Evolutionary conservation across 2,797 vertebrate genomes (phyloP), one percentile per base, ranked within the genome.

Genomic region (Helarctos malayanus): DNA sequence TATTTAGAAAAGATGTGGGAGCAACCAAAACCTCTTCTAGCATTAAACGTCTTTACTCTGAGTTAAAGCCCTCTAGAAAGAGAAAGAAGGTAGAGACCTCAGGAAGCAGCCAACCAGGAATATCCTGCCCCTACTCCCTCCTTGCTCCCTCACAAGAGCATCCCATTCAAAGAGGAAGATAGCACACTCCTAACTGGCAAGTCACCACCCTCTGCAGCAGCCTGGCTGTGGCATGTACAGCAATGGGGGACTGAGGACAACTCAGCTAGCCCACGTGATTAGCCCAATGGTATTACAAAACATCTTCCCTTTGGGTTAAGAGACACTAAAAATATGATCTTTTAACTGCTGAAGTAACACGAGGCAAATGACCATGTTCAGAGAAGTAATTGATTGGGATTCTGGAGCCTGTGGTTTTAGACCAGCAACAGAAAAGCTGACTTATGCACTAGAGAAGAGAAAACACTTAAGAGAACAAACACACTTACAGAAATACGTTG

Each of bases 381-480:
- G 81, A 95, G 71, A 89, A 88, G 83, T 87, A 95, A 92, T 12
- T 38, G 56, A 79, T 4, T 35, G 79, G 59, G 61, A 86, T 68
- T 78, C 84, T 59, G n/a, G 61, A 65, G 76, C 18, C 84, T 91
- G 94, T 83, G 95, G 93, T 79, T 94, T 92, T 12, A 61, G 41
- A 63, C 47, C 35, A 93, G 63, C 76, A 61, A 81, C 38, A 19
- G 87, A 89, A 95, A 84, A 80, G 68, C 11, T 83, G 96, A 87
- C n/a, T 83, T 38, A 18, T 0, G n/a, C 25, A 81, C n/a, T 27
- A 87, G 80, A 82, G n/a, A 82, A 91, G 45, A 89, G 19, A 73
- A 65, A 59, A 76, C 47, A 63, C 29, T 63, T 7, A 49, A 38
- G 52, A 87, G 85, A 73, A 81, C 41, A 83, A 10, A 41, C n/a